Evolutionary conservation across 2,888 invertebrate species (phyloP), one percentile per base, ranked within the genome.

Genomic region (Pheosia tremula): DNA sequence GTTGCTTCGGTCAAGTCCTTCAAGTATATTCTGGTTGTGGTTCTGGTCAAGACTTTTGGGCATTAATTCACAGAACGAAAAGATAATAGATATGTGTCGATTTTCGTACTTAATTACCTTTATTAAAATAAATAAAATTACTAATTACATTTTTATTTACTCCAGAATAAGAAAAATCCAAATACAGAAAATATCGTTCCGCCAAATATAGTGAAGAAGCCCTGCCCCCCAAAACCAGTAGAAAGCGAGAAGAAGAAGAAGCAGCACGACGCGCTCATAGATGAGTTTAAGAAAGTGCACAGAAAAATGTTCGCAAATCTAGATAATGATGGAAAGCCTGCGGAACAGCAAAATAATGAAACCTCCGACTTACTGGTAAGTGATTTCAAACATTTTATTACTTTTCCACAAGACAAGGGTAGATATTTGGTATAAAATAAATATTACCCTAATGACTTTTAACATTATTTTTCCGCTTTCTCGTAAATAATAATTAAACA

Each of bases 261-360:
- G 76, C 95, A 96, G 72, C 97, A 97, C 80, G 95, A 95, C 73
- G 96, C 96, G 74, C 88, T 98, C 68, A 98, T 98, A 97, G 96
- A 98, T 86, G 98, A 98, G 89, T 98, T 98, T 85, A 97, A 97
- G 85, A 96, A 96, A 80, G 97, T 97, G 5, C 98, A 98, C 88
- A 95, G 96, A 77, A 97, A 96, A 93, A 98, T 98, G 98, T 98
- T 98, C 85, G 94, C 95, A 66, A 90, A 90, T 60, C 85, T 81
- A 66, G 91, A 90, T 10, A 70, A 65, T 10, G 77, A 72, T 10
- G 81, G 80, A 57, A 73, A 73, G 68, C 38, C 36, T 38, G 56
- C 50, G 9, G 58, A 64, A 45, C 55, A 41, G 49, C 69, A 59
- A 54, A 70, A 68, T 36, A 65, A 47, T 57, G 68, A 66, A 13